Conservation (phyloP, 2,113 vertebrate species). For the Ophthalmolycus amberensis region DNA sequence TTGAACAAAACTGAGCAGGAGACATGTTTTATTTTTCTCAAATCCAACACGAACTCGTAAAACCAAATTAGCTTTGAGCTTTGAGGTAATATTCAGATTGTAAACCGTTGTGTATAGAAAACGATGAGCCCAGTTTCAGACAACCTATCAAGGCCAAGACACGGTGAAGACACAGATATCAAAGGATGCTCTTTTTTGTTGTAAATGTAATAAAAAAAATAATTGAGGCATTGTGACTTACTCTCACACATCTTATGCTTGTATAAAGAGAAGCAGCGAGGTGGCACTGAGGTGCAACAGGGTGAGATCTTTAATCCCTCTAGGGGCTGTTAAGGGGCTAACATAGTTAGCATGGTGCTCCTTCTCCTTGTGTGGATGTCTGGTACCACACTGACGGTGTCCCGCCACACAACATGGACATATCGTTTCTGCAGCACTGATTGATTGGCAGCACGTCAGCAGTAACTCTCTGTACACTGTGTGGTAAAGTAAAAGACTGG, state of each 20-base stretch:
- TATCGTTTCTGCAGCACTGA: background rate
- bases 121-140: background rate
- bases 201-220: background rate
- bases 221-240: background rate
- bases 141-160: background rate
- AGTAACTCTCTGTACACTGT: background rate
- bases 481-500: background rate
- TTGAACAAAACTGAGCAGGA: background rate
- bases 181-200: background rate
- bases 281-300: constrained; percentile 4
- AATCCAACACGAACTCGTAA: background rate
- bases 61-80: background rate
- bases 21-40: background rate
- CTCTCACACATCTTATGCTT: background rate
- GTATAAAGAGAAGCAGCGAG: background rate
- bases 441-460: constrained; percentile 27
- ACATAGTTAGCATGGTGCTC: constrained; percentile 7
- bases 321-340: background rate
- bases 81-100: background rate
- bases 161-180: background rate
- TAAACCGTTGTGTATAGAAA: background rate
- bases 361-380: constrained; percentile 38
- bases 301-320: constrained; percentile 17
- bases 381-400: constrained; percentile 27
- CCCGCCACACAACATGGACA: constrained; percentile 12